Conservation (phyloP, 2,888 invertebrate genomes). For the Didymodactylos carnosus region DNA sequence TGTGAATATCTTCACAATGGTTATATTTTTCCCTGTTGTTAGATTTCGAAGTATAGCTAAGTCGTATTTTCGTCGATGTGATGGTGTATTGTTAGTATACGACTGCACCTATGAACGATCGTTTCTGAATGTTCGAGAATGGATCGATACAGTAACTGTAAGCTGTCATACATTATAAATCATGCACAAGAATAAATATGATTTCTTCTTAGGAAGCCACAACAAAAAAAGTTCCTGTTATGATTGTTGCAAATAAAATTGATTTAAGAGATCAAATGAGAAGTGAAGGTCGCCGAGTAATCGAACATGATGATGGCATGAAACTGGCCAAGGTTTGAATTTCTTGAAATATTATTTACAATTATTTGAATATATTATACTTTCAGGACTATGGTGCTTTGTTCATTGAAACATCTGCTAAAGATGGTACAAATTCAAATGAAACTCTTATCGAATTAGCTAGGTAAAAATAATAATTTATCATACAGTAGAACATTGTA, state of each 20-base stretch:
- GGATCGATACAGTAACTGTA: slow-evolving; percentile 43
- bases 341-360: background rate
- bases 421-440: slow-evolving; percentile 26
- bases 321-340: slow-evolving; percentile 34
- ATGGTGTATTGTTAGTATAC: slow-evolving; percentile 44
- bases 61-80: slow-evolving; percentile 44
- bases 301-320: slow-evolving; percentile 35
- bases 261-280: slow-evolving; percentile 37
- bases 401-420: slow-evolving; percentile 34
- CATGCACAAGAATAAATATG: too few relatives aligned
- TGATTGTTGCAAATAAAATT: slow-evolving; percentile 43
- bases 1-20: background rate
- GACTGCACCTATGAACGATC: slow-evolving; percentile 43
- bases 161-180: too few relatives aligned
- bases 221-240: slow-evolving; percentile 39
- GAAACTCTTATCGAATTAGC: slow-evolving; percentile 32
- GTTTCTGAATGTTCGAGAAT: slow-evolving; percentile 42
- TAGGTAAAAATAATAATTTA: slow-evolving; percentile 20
- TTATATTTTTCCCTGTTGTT: slow-evolving; percentile 8
- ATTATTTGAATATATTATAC: slow-evolving; percentile 1
- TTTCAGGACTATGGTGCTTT: slow-evolving; percentile 27
- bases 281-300: slow-evolving; percentile 22
- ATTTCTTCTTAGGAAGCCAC: too few relatives aligned
- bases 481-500: background rate
- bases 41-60: slow-evolving; percentile 44